Evolutionary conservation across 2,888 invertebrate genomes (phyloP).

Genomic region (Pterobdella sp.): DNA sequence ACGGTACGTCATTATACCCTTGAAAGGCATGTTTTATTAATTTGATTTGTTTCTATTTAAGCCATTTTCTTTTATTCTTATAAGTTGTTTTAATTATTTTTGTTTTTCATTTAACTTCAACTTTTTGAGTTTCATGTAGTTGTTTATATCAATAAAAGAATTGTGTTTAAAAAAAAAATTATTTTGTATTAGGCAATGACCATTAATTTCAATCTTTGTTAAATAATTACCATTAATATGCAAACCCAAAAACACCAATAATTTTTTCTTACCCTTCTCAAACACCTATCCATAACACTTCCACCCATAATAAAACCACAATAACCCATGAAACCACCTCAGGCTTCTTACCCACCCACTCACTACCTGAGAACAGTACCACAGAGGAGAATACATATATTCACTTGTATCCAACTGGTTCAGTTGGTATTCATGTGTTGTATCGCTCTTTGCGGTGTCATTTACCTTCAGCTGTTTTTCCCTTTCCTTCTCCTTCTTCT

Average conservation of each 20-base stretch:
- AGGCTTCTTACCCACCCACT: conserved; percentile 55
- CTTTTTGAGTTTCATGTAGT: too few relatives aligned
- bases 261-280: neutral
- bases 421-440: conserved; percentile 53
- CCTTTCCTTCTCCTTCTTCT: conserved; percentile 55
- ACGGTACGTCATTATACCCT: too few relatives aligned
- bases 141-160: too few relatives aligned
- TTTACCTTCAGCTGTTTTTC: conserved; percentile 59
- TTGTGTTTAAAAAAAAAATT: too few relatives aligned
- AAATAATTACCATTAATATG: too few relatives aligned
- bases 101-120: too few relatives aligned
- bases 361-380: conserved; percentile 55
- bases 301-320: neutral
- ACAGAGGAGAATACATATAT: conserved; percentile 54
- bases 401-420: conserved; percentile 52
- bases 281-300: neutral
- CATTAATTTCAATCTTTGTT: too few relatives aligned
- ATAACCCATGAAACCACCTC: conserved; percentile 31
- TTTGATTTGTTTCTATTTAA: too few relatives aligned
- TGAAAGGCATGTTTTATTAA: too few relatives aligned
- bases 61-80: too few relatives aligned
- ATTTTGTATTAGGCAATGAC: too few relatives aligned
- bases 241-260: neutral
- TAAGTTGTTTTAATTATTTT: too few relatives aligned
- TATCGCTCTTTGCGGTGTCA: conserved; percentile 53